Percentiles rank a stretch among this genome's conserved stretches.
phyloP scores from a whole-genome alignment of 1,140 invertebrate genomes.

The Teleopsis dalmanni region DNA sequence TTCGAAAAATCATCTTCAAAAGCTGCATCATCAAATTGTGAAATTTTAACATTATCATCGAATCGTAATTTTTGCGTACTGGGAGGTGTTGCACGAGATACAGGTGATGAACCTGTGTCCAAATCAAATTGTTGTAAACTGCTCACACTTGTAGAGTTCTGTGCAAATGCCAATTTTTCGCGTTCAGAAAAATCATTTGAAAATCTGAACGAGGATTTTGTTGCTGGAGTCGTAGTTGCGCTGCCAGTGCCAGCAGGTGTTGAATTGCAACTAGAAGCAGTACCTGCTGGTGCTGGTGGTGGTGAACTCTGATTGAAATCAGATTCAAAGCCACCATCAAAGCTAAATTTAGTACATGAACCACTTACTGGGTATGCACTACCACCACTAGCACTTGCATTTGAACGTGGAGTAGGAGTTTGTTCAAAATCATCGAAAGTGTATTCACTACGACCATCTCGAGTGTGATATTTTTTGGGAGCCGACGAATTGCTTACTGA shows the following conservation, averaged over 20 bases:
- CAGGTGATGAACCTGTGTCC: slow-evolving; percentile 7
- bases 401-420: slow-evolving; percentile 30
- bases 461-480: background rate
- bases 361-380: slow-evolving; percentile 14
- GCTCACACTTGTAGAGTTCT: slow-evolving; percentile 1
- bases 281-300: slow-evolving; percentile 35
- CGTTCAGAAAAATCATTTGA: slow-evolving; percentile 53
- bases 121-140: slow-evolving; percentile 12
- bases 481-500: background rate
- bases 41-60: slow-evolving; percentile 42
- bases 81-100: slow-evolving; percentile 20
- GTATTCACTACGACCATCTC: slow-evolving; percentile 18
- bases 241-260: slow-evolving; percentile 27
- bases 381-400: slow-evolving; percentile 21
- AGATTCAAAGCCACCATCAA: slow-evolving; percentile 41
- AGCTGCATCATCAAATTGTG: slow-evolving; percentile 42
- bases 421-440: slow-evolving; percentile 41
- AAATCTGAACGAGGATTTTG: slow-evolving; percentile 46
- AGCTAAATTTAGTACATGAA: slow-evolving; percentile 30
- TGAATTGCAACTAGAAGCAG: slow-evolving; percentile 37
- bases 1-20: slow-evolving; percentile 43
- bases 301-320: slow-evolving; percentile 42
- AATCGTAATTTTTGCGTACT: slow-evolving; percentile 41
- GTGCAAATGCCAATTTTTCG: slow-evolving; percentile 31
- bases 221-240: slow-evolving; percentile 15